Evolutionary conservation across 2,113 vertebrate genomes (phyloP), one percentile per base, ranked within the genome.

Genomic region (Mastomys coucha): DNA sequence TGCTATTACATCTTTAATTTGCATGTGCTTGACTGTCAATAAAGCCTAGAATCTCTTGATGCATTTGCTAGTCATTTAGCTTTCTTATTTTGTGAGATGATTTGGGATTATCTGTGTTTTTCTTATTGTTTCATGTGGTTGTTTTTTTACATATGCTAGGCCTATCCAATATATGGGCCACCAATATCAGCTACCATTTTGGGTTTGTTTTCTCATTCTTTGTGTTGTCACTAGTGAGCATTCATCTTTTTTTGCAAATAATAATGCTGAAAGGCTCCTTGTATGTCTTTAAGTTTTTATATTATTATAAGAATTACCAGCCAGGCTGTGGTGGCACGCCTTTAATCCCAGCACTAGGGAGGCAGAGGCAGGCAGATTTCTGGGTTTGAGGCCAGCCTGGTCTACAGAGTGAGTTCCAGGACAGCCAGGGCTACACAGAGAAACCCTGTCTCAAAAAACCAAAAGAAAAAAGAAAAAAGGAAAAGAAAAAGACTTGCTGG

Each of bases 191-290:
- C 17, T 77, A 65, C 49, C 42, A 85, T 45, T 45, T 77, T 67
- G 45, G 31, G 22, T 33, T 75, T 95, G 33, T 72, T 91, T 94
- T 65, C 89, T 94, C 19, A 92, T 26, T 91, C 63, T 90, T 94
- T 36, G 42, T 28, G 28, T 70, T 42, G 12, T 28, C 63, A 39
- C 26, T 39, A 78, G 82, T n/a, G 67, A 94, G 82, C 16, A 28
- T 4, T 69, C 36, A 42, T 16, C 42, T 13, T 69, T 33, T 31
- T 89, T 56, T 82, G 14, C 78, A 89, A 96, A 81, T 11, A 72
- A 51, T 58, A 51, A 88, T 82, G 75, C 2, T 88, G 19, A 93
- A 92, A 84, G 49, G 77, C 19, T 87, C 24, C 26, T 65, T 31
- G 49, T 42, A 12, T n/a, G 70, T 91, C 88, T 95, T 80, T 67